Base-by-base conservation (phyloP, 2,113 vertebrate genomes). In the Meleagris gallopavo region DNA sequence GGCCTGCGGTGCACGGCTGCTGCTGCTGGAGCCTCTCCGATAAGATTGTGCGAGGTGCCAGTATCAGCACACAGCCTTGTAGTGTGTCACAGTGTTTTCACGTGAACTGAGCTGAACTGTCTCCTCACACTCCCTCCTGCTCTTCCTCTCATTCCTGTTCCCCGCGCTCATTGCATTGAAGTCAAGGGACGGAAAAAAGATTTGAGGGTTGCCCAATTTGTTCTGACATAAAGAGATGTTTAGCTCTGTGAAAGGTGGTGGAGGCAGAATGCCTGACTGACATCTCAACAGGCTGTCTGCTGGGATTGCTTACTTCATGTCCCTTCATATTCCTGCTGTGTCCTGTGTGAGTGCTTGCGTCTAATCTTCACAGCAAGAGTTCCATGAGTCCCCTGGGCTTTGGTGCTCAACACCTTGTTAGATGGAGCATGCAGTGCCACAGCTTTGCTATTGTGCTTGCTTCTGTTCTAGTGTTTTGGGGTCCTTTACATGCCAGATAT, bases 381-480 rank as follows among this genome's bases (percentile, higher is more conserved):
- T 97, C 97, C 95, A 90, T 92, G 93, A 92, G 94, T 98, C 98
- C 98, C 98, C 87, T 92, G 97, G 97, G 98, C 97, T 98, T 94
- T 41, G 75, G 89, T 97, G 95, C 98, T 98, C 97, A 96, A 91
- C 96, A 98, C 98, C 98, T 98, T 98, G 98, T 98, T 98, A 98
- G 97, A 98, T 30, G 95, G 98, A 97, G 96, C 92, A 18, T 89
- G 72, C 1, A 0, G 17, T 84, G 86, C 93, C 13, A 3, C 11
- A 85, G 73, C 81, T 97, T 85, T 50, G 21, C 60, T 67, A 93
- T 87, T 82, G 45, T 80, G 15, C 34, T 89, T 3, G 9, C 29
- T 86, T 96, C 88, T 91, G 30, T 83, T 94, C 55, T 82, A 74
- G 83, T 30, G 57, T 90, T 95, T 93, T 43, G 27, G 62, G 25